A percentile compares a stretch with the other conserved stretches of the same genome.
These are phyloP conservation scores for Exaiptasia diaphana DNA, from an alignment of 64 coral and sea anemone genomes.

Conservation along the genomic window DNA sequence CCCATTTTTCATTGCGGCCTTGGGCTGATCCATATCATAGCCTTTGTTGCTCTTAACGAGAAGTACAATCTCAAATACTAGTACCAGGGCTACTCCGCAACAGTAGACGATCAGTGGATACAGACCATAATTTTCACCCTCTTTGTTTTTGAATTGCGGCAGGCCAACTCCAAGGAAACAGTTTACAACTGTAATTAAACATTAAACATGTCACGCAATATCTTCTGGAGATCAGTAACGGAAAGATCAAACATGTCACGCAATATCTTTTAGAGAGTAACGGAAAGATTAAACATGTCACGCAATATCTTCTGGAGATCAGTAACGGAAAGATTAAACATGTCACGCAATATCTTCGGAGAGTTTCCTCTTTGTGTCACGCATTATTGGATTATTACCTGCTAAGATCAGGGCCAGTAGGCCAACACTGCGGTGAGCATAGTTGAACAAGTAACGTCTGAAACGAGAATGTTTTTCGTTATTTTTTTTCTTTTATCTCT, in stretches of 20 bases:
- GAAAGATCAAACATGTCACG: too few species aligned
- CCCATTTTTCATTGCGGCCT: not conserved
- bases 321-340: too few species aligned
- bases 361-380: too few species aligned
- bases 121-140: not conserved
- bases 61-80: not conserved
- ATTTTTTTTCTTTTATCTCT: too few species aligned
- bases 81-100: not conserved
- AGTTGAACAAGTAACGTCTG: slow-evolving; percentile 77
- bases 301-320: too few species aligned
- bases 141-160: slow-evolving; percentile 14
- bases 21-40: not conserved
- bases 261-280: too few species aligned
- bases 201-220: too few species aligned
- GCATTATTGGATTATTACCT: too few species aligned
- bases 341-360: too few species aligned
- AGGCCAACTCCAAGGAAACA: slow-evolving; percentile 9
- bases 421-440: slow-evolving; percentile 68
- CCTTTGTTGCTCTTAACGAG: not conserved
- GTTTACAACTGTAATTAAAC: slow-evolving; percentile 3
- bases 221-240: too few species aligned
- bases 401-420: slow-evolving; percentile 37
- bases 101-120: slow-evolving; percentile 22
- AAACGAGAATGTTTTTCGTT: too few species aligned
- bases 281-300: too few species aligned